These are phyloP conservation scores for Rhagologus leucostigma DNA, from an alignment of 2,113 vertebrate genomes.

Conservation along the genomic window DNA sequence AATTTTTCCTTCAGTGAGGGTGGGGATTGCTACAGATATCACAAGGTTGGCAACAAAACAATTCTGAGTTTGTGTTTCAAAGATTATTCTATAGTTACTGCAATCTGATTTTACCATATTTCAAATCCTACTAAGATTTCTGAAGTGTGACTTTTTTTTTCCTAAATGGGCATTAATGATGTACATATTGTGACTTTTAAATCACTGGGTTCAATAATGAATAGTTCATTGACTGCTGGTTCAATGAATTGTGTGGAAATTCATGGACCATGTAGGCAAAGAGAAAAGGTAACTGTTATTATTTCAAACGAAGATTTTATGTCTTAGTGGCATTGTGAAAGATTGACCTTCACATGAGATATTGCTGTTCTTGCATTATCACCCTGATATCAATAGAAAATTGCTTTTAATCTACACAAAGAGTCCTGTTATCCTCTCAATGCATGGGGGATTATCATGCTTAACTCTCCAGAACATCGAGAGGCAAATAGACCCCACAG, in stretches of 20 bases:
- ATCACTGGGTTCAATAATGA: slow-evolving; percentile 58
- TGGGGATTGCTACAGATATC: not conserved
- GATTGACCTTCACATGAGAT: slow-evolving; percentile 74
- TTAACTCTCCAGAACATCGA: slow-evolving; percentile 49
- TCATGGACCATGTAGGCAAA: slow-evolving; percentile 66
- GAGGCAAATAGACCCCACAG: slow-evolving; percentile 22
- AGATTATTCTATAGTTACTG: not conserved
- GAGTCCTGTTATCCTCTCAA: slow-evolving; percentile 65
- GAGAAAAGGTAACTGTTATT: slow-evolving; percentile 75
- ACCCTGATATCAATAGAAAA: slow-evolving; percentile 70
- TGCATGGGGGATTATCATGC: slow-evolving; percentile 51
- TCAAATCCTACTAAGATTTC: not conserved
- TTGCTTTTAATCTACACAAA: slow-evolving; percentile 69
- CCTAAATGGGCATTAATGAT: slow-evolving; percentile 42
- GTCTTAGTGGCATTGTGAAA: slow-evolving; percentile 72
- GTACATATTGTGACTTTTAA: slow-evolving; percentile 66
- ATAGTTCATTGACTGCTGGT: slow-evolving; percentile 67
- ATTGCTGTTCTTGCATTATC: slow-evolving; percentile 65
- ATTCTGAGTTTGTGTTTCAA: not conserved
- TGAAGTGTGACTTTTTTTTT: not conserved
- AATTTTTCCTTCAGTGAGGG: not conserved
- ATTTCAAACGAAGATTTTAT: slow-evolving; percentile 77
- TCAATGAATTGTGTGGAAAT: slow-evolving; percentile 73
- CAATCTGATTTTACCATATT: not conserved
- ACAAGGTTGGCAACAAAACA: not conserved